Evolutionary conservation across 2,888 invertebrate species (phyloP).

Genomic region (Bhutanitis thaidina): DNA sequence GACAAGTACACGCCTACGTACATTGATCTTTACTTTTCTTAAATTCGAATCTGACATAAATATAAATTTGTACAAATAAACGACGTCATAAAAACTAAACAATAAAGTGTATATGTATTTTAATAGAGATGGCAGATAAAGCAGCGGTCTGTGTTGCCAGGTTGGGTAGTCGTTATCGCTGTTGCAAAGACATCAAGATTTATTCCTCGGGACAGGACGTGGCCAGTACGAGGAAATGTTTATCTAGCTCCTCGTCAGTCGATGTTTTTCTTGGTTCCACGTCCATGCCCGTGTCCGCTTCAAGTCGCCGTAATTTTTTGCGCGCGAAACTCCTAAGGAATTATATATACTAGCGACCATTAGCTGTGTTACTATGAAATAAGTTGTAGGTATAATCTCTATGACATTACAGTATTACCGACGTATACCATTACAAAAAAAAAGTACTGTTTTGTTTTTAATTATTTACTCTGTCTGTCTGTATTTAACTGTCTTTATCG

Average conservation of each 20-base stretch:
- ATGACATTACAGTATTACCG: too few species aligned
- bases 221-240: constrained; percentile 60
- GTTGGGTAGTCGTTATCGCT: constrained; percentile 36
- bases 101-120: constrained; percentile 14
- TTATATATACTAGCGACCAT: background rate
- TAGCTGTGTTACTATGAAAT: background rate
- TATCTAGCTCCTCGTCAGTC: constrained; percentile 53
- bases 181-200: constrained; percentile 60
- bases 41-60: too few species aligned
- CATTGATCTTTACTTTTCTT: too few species aligned
- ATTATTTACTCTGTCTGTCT: too few species aligned
- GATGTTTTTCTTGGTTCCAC: constrained; percentile 31
- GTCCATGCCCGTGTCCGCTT: constrained; percentile 15
- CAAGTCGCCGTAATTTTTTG: constrained; percentile 12
- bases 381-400: too few species aligned
- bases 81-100: constrained; percentile 5
- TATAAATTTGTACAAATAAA: background rate
- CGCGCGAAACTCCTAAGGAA: constrained; percentile 15
- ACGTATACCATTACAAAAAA: too few species aligned
- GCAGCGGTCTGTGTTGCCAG: constrained; percentile 20
- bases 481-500: too few species aligned
- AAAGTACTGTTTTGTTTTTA: too few species aligned
- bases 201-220: constrained; percentile 56
- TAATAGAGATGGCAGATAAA: constrained; percentile 23
- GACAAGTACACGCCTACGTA: too few species aligned